Conservation (phyloP, 2,113 vertebrate genomes). For the Vulpes ferrilata region DNA sequence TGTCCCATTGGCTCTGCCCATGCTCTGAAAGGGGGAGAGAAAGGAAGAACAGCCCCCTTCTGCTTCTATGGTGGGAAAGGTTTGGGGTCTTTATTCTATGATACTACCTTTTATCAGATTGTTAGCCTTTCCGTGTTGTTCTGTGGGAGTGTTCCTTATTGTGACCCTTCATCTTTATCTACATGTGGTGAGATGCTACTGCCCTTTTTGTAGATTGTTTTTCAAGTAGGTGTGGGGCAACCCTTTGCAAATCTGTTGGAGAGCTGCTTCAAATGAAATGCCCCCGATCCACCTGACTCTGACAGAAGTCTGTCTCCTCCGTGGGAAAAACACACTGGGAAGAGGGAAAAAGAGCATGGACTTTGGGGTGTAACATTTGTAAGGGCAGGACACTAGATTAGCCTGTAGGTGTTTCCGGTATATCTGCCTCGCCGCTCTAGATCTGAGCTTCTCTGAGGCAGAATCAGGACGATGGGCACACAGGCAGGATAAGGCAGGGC, state of each 20-base stretch:
- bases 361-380: neutral
- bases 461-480: neutral
- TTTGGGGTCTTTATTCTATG: neutral
- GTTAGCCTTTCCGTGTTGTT: neutral
- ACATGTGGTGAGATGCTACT: neutral
- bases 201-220: neutral
- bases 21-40: neutral
- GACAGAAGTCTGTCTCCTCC: neutral
- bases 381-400: neutral
- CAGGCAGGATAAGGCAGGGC: neutral
- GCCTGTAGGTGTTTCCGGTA: neutral
- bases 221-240: neutral
- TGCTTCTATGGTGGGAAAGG: neutral
- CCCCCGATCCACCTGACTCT: neutral
- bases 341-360: neutral
- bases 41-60: neutral
- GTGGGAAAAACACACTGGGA: neutral
- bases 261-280: neutral
- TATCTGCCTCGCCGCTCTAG: neutral
- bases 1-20: neutral
- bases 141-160: neutral
- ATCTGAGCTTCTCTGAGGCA: neutral
- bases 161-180: neutral
- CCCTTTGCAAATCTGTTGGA: neutral
- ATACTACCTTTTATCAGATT: neutral